phyloP scores from a whole-genome alignment of 53 echinoderm and acorn worm genomes.

The Glandiceps talaboti region DNA sequence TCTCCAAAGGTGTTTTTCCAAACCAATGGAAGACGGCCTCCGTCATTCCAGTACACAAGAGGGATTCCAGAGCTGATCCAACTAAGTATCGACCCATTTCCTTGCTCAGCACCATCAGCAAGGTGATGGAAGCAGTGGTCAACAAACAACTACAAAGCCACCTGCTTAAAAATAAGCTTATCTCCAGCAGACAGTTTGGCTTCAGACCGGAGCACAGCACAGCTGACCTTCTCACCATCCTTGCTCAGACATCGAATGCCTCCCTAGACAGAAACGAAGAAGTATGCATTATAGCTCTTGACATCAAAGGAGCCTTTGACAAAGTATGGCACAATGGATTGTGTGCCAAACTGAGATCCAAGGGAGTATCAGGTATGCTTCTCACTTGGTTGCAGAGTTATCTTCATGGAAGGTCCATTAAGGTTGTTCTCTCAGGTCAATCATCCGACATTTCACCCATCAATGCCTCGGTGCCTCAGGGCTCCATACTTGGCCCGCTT shows the following conservation, averaged over 20 bases:
- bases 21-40: constrained; percentile 4
- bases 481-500: constrained; percentile 14
- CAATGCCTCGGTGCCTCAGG: constrained; percentile 19
- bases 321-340: constrained; percentile 29
- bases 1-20: constrained; percentile 17
- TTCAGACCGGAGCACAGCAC: constrained; percentile 16
- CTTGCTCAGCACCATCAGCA: constrained; percentile 15
- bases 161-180: constrained; percentile 3
- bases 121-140: too few relatives aligned
- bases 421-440: constrained; percentile 16
- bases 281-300: constrained; percentile 20
- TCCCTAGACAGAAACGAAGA: constrained; percentile 20
- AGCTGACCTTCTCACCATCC: constrained; percentile 16
- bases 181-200: constrained; percentile 15
- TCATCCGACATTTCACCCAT: constrained; percentile 6
- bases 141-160: constrained; percentile 3
- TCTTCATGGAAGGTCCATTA: constrained; percentile 5
- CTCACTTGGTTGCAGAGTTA: constrained; percentile 15
- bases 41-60: not conserved
- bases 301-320: constrained; percentile 35
- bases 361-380: constrained; percentile 28
- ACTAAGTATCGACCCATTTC: constrained; percentile 9
- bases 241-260: constrained; percentile 23
- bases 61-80: not conserved
- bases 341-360: constrained; percentile 19